Percentiles rank a stretch among this genome's conserved stretches.
Conservation (phyloP, 2,113 vertebrate genomes). For the Paratilapia polleni region DNA sequence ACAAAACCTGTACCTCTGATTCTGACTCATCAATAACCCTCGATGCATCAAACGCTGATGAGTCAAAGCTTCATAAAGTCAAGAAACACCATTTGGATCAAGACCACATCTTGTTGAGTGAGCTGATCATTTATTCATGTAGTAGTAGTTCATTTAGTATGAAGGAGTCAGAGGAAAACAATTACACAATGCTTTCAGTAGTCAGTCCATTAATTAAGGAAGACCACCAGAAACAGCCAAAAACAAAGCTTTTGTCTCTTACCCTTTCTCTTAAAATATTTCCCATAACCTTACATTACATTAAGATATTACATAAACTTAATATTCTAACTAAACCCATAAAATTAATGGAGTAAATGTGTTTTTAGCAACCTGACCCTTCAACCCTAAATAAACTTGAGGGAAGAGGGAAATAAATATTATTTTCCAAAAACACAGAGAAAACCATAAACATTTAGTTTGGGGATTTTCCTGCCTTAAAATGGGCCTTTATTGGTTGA, state of each 20-base stretch:
- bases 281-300: background rate
- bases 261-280: background rate
- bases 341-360: background rate
- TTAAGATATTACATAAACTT: background rate
- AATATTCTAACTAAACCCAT: rapidly evolving
- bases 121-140: slow-evolving; percentile 13
- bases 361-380: background rate
- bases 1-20: slow-evolving; percentile 31
- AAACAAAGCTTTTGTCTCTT: rapidly evolving
- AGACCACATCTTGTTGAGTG: slow-evolving; percentile 46
- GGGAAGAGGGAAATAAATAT: rapidly evolving
- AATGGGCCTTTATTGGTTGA: background rate
- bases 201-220: background rate
- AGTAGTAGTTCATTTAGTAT: too few relatives aligned
- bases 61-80: background rate
- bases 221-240: background rate
- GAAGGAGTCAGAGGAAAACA: background rate
- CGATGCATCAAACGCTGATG: background rate
- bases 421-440: background rate
- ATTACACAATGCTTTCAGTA: background rate
- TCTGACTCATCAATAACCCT: background rate
- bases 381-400: background rate
- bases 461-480: background rate
- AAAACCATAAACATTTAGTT: background rate
- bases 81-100: slow-evolving; percentile 23